Percentiles rank a stretch among this genome's conserved stretches.
Conservation (phyloP, 1,140 invertebrate genomes). For the Pseudomyrmex cubaensis region DNA sequence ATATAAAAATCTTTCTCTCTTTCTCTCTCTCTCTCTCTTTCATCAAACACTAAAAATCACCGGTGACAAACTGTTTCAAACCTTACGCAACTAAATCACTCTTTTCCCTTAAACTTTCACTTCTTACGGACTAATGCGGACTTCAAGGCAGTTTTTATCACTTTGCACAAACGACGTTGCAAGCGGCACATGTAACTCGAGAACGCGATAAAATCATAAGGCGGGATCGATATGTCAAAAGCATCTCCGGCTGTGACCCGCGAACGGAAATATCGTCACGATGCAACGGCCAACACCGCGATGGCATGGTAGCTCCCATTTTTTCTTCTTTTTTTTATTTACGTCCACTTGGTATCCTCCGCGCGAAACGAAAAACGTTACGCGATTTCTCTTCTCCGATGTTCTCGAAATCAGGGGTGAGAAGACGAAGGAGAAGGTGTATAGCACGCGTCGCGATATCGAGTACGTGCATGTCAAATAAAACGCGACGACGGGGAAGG, state of each 20-base stretch:
- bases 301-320: background rate
- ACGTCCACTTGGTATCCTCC: background rate
- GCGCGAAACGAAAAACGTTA: background rate
- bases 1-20: background rate
- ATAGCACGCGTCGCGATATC: background rate
- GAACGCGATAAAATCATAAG: conserved; percentile 8
- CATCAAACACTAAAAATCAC: background rate
- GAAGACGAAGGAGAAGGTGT: background rate
- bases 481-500: background rate
- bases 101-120: conserved; percentile 41
- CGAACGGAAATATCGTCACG: background rate
- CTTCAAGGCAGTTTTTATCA: background rate
- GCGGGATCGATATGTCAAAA: conserved; percentile 54
- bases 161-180: background rate
- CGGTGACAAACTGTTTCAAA: background rate
- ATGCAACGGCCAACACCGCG: background rate
- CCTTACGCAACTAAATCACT: conserved; percentile 31
- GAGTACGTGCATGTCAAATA: background rate
- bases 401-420: background rate
- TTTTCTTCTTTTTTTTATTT: conserved; percentile 19
- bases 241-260: background rate
- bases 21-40: no score
- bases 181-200: background rate
- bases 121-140: background rate
- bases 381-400: background rate